These are phyloP conservation scores for Zophobas atratus DNA, from an alignment of 1,140 invertebrate species.

Conservation along the genomic window DNA sequence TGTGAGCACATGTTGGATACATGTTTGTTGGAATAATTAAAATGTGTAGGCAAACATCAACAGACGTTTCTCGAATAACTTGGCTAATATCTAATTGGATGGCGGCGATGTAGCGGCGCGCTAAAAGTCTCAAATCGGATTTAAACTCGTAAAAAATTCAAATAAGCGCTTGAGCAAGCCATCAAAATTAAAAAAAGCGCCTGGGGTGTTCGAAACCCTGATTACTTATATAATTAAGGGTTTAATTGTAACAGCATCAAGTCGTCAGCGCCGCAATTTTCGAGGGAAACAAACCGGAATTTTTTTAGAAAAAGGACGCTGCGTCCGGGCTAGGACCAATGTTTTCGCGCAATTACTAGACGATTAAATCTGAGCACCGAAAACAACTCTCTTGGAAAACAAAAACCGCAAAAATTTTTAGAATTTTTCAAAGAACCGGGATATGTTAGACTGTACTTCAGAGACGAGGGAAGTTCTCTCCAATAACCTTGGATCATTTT, in stretches of 20 bases:
- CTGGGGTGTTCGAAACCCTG: not conserved
- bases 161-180: not conserved
- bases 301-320: no score
- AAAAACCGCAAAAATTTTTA: no score
- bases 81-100: slow-evolving; percentile 42
- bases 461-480: no score
- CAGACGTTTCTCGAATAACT: slow-evolving; percentile 23
- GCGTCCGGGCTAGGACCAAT: no score
- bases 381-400: no score
- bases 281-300: no score
- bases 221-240: slow-evolving; percentile 24
- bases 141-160: slow-evolving; percentile 27
- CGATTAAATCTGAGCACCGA: no score
- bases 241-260: not conserved
- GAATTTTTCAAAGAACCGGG: no score
- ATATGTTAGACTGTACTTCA: no score
- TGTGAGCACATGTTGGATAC: slow-evolving; percentile 32
- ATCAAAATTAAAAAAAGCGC: slow-evolving; percentile 19
- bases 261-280: not conserved
- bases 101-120: not conserved
- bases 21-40: slow-evolving; percentile 46
- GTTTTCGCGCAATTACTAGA: no score
- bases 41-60: slow-evolving; percentile 45
- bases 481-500: no score
- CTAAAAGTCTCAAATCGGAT: slow-evolving; percentile 23